These are phyloP conservation scores for Chelonia mydas DNA, from an alignment of 2,797 vertebrate genomes.

Conservation along the genomic window DNA sequence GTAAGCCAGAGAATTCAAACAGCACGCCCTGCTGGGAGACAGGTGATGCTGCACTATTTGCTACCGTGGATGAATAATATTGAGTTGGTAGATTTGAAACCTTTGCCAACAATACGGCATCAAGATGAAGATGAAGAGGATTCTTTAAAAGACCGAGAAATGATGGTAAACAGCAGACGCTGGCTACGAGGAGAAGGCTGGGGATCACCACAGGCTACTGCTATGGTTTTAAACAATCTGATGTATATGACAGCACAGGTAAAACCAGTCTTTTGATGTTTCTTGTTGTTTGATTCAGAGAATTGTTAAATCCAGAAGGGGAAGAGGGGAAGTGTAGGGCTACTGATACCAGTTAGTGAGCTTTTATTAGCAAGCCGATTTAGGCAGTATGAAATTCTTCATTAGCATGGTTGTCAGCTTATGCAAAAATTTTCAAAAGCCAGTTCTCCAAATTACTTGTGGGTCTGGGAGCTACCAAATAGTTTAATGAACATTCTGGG, in stretches of 20 bases:
- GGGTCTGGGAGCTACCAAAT: background rate
- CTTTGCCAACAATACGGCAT: conserved; percentile 83
- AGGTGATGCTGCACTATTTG: conserved; percentile 98
- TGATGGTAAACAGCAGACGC: conserved; percentile 96
- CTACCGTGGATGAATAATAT: conserved; percentile 99
- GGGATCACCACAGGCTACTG: conserved; percentile 96
- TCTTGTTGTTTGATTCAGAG: background rate
- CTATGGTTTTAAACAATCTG: conserved; percentile 98
- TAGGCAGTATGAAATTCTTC: background rate
- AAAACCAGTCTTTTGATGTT: background rate
- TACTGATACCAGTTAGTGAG: background rate
- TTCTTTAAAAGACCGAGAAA: conserved; percentile 87
- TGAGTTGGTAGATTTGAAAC: conserved; percentile 95
- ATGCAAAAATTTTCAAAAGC: background rate
- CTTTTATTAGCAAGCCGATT: background rate
- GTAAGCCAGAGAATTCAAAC: conserved; percentile 98
- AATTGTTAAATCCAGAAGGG: background rate
- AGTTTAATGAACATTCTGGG: background rate
- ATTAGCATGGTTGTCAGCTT: background rate
- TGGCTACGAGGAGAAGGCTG: conserved; percentile 97
- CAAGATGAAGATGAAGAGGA: conserved; percentile 91
- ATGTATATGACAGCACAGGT: conserved; percentile 99
- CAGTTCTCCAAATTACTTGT: background rate
- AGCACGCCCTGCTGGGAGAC: conserved; percentile 94
- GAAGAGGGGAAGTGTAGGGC: background rate